Evolutionary conservation across 2,888 invertebrate genomes (phyloP).

Genomic region (Dynastes maya): DNA sequence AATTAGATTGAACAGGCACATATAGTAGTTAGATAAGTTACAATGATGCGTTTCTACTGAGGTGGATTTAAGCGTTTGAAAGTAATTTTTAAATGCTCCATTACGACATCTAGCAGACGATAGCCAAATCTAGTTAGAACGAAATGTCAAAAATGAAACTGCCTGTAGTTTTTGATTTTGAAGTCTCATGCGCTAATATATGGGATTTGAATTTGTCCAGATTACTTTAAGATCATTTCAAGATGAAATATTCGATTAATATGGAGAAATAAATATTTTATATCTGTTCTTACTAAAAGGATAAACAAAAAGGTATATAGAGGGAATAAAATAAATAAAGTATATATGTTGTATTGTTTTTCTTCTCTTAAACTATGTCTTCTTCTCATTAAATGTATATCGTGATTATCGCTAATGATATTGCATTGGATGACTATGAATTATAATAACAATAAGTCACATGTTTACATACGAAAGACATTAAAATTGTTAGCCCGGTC

Average conservation of each 20-base stretch:
- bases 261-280: no score
- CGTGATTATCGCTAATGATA: slow-evolving; percentile 23
- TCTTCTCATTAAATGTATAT: slow-evolving; percentile 30
- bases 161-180: no score
- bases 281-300: neutral
- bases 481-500: slow-evolving; percentile 32
- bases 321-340: slow-evolving; percentile 12
- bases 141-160: neutral
- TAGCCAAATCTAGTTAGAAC: neutral
- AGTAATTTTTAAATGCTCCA: no score
- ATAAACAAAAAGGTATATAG: neutral
- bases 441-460: neutral
- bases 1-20: no score
- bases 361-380: slow-evolving; percentile 50
- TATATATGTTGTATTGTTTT: slow-evolving; percentile 46
- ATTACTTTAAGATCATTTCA: no score
- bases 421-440: slow-evolving; percentile 30
- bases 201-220: no score
- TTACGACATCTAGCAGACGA: neutral
- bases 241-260: no score
- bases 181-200: no score
- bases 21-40: no score
- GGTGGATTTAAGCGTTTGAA: neutral
- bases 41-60: neutral
- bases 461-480: slow-evolving; percentile 13